phyloP scores from a whole-genome alignment of 2,113 vertebrate genomes.

The Ictidomys tridecemlineatus region DNA sequence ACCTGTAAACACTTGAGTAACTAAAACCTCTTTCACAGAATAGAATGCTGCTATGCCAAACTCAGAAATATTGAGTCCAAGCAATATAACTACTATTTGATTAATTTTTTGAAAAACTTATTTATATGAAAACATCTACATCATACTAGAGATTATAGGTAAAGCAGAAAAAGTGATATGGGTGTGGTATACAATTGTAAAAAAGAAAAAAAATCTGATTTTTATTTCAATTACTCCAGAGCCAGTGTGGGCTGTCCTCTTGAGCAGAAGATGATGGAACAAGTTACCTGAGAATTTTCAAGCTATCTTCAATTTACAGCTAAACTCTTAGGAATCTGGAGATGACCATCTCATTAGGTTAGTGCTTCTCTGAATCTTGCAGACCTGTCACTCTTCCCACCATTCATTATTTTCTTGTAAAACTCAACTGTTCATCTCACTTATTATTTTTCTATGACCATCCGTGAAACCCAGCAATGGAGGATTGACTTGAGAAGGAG shows the following conservation, averaged over 20 bases:
- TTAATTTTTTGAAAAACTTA: neutral
- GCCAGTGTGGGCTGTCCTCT: neutral
- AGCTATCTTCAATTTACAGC: neutral
- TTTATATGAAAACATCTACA: neutral
- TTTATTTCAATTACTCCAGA: neutral
- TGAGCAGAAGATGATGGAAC: neutral
- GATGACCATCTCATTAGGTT: neutral
- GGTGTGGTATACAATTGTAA: neutral
- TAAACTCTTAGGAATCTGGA: neutral
- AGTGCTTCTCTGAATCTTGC: constrained; percentile 28
- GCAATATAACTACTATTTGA: constrained; percentile 27
- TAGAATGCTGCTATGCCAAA: neutral
- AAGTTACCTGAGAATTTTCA: neutral
- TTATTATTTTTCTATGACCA: neutral
- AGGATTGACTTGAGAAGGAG: constrained; percentile 71
- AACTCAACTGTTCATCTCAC: constrained; percentile 18
- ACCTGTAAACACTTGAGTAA: neutral
- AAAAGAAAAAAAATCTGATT: constrained; percentile 23
- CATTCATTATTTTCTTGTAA: constrained; percentile 63
- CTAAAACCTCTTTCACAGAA: neutral
- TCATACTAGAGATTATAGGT: neutral
- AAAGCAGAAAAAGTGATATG: neutral
- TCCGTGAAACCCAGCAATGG: constrained; percentile 54
- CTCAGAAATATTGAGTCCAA: constrained; percentile 18
- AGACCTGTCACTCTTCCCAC: neutral